These are phyloP conservation scores for Caenorhabditis sp. DNA, from an alignment of 2,888 invertebrate species.

Conservation along the genomic window DNA sequence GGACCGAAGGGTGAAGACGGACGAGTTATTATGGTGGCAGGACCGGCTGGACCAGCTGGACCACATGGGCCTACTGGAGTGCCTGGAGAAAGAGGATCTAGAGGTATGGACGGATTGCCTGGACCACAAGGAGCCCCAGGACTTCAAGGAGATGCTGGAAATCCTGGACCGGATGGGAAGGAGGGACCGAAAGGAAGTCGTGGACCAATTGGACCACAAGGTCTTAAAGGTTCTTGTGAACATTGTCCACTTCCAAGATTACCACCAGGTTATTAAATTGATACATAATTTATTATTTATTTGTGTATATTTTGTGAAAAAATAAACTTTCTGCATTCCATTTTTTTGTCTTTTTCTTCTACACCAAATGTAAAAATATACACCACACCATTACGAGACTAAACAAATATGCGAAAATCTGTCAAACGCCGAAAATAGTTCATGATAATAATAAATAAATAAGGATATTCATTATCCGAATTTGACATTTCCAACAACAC, in stretches of 20 bases:
- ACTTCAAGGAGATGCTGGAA: conserved; percentile 44
- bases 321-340: too few relatives aligned
- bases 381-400: too few relatives aligned
- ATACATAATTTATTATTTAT: conserved; percentile 23
- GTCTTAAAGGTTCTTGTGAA: conserved; percentile 50
- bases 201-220: conserved; percentile 49
- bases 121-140: conserved; percentile 52
- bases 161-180: conserved; percentile 46
- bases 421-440: too few relatives aligned
- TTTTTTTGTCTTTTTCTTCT: too few relatives aligned
- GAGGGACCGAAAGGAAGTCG: conserved; percentile 44
- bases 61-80: conserved; percentile 46
- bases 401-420: too few relatives aligned
- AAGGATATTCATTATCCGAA: too few relatives aligned
- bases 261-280: conserved; percentile 48
- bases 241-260: conserved; percentile 55
- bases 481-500: too few relatives aligned
- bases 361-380: too few relatives aligned
- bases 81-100: conserved; percentile 44
- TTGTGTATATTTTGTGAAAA: not conserved
- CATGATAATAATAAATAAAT: too few relatives aligned
- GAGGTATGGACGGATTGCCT: conserved; percentile 48
- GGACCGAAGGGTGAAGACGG: conserved; percentile 57
- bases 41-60: conserved; percentile 54
- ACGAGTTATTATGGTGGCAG: conserved; percentile 51